Conservation (phyloP, 2,113 vertebrate genomes). For the Cyphomyrus discorhynchus region DNA sequence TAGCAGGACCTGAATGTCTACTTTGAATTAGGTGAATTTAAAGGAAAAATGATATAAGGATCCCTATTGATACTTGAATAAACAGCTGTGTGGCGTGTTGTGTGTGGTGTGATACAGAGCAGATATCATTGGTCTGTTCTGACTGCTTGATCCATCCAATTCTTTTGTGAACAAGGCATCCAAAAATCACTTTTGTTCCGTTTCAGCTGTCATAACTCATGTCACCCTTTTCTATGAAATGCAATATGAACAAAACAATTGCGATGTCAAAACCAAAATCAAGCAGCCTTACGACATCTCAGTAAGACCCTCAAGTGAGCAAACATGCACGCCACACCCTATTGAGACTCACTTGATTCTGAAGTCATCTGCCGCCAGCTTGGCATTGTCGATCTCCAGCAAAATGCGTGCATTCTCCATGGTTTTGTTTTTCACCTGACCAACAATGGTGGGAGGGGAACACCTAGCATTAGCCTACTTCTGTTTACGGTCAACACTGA, state of each 20-base stretch:
- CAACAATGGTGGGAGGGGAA: neutral
- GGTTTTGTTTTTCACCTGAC: slow-evolving; percentile 63
- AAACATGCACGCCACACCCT: neutral
- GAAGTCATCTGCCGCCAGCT: slow-evolving; percentile 73
- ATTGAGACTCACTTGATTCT: slow-evolving; percentile 63
- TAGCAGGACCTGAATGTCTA: neutral
- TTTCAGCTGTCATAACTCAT: neutral
- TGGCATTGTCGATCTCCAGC: slow-evolving; percentile 72
- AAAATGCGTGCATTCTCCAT: slow-evolving; percentile 68
- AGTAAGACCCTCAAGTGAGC: neutral
- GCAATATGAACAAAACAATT: neutral
- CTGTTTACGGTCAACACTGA: neutral
- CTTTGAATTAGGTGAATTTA: neutral
- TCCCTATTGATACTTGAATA: neutral
- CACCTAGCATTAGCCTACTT: neutral
- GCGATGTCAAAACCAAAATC: neutral
- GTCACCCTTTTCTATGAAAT: neutral
- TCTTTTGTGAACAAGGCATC: neutral
- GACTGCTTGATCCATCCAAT: neutral
- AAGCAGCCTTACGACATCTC: neutral
- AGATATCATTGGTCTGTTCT: neutral
- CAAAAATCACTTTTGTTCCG: neutral
- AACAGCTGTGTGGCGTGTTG: neutral
- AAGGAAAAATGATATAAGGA: neutral
- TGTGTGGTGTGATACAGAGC: neutral